Base-by-base conservation (phyloP, 2,113 vertebrate genomes). In the Choloepus hoffmanni region DNA sequence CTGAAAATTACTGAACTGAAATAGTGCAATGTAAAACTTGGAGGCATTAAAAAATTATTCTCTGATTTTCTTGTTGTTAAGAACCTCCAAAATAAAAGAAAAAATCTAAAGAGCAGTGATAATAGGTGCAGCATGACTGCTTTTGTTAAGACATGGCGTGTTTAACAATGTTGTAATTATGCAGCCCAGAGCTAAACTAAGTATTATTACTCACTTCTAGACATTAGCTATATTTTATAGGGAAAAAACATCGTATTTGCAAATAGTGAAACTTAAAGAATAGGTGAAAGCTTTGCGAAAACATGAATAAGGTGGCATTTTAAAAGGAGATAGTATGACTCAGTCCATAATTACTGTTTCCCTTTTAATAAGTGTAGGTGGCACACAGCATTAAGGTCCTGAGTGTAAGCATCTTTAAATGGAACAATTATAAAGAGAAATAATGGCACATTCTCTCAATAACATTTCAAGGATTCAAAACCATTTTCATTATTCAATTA, bases 341-440 rank as follows among this genome's bases (percentile, higher is more conserved):
- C 58, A 77, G 40, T 67, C 48, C 65, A 19, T 21, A 85, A 70
- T 50, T 76, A 77, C 7, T 33, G 3, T 62, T 65, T 85, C 43
- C 81, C 30, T 89, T 36, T 89, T 62, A 30, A 30, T 73, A 86
- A 90, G 48, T 50, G 6, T 8, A 67, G 68, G 77, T 28, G 45
- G 94, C 93, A 95, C 0, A 0, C n/a, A 96, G 73, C 15, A 23
- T 68, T 84, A 33, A 96, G 65, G 83, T 97, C 93, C 94, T 90
- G 95, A 93, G 68, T 96, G 83, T 96, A 96, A 97, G 48, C 21
- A 36, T 72, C 93, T 60, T 92, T 40, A 87, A 94, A 97, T 87
- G 10, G 55, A 97, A 96, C 0, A 0, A 96, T 95, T 92, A 63
- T 50, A 91, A 89, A 96, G 78, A 91, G 97, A 93, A 97, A 97